Evolutionary conservation across 2,888 invertebrate genomes (phyloP), one percentile per base, ranked within the genome.

Genomic region (Ornithoptera alexandrae): DNA sequence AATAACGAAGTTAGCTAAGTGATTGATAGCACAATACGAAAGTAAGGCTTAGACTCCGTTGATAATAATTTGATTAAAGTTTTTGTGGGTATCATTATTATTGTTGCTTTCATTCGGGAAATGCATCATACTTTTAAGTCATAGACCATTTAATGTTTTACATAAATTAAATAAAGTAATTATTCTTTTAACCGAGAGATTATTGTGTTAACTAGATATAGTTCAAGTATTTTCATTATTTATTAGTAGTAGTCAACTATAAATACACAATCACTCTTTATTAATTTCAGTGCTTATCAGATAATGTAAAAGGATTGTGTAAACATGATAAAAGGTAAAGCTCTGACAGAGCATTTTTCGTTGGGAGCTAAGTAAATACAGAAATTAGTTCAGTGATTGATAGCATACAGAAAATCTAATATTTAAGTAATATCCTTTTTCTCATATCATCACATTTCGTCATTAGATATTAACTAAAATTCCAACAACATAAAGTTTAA

Each of bases 1-100:
- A 88, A 88, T 89, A 88, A 87, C 81, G 79, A 83, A 87, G 87
- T 88, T 88, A 88, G 86, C 77, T 78, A 83, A 81, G 84, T 89
- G 89, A 89, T 89, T 87, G 88, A 89, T 89, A 85, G 87, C 82
- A 73, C 74, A 73, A 74, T 76, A 76, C 77, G 78, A 81, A 80
- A 71, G 65, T 76, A 78, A 78, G 78, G 77, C 73, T 76, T 72
- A 76, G 75, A 42, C 36, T 57, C 20, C 4, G 6, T n/a, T 58
- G 22, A 57, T 22, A 57, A 65, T 18, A 57, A 15, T 65, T 24
- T 50, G 42, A 22, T 42, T 20, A 42, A 62, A 18, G 53, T 5
- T 53, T 53, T 53, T 46, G 46, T 46, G 15, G 12, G 6, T 53
- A 1, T 18, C 15, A 50, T 15, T 53, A 53, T n/a, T 53, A n/a